These are phyloP conservation scores for Neuroscelio doddi DNA, from an alignment of 2,888 invertebrate species.

Conservation along the genomic window DNA sequence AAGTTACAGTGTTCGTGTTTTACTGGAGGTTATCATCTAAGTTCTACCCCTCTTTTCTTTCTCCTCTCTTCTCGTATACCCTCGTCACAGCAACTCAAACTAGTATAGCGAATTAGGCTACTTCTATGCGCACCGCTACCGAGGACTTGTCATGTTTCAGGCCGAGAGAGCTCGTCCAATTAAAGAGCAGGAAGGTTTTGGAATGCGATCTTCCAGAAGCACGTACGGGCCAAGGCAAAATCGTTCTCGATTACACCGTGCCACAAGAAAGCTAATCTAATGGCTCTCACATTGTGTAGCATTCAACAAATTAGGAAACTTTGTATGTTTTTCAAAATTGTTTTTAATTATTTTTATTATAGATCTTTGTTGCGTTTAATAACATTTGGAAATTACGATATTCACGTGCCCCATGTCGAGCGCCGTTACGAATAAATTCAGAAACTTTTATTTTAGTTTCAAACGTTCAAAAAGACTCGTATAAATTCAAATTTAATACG, in stretches of 20 bases:
- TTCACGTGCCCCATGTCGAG: too few species aligned
- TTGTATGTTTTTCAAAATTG: too few species aligned
- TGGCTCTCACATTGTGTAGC: too few species aligned
- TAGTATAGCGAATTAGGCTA: slow-evolving; percentile 41
- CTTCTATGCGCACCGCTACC: slow-evolving; percentile 28
- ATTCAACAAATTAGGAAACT: too few species aligned
- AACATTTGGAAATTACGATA: too few species aligned
- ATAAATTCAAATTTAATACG: too few species aligned
- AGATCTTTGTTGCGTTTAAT: too few species aligned
- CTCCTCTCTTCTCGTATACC: slow-evolving; percentile 33
- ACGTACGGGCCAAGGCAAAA: background rate
- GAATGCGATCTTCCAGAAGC: slow-evolving; percentile 1
- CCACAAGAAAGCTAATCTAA: background rate
- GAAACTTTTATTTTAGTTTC: too few species aligned
- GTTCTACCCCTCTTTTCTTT: slow-evolving; percentile 50
- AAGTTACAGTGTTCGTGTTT: slow-evolving; percentile 63
- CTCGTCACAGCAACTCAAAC: slow-evolving; percentile 36
- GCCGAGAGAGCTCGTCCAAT: slow-evolving; percentile 13
- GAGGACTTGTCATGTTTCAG: slow-evolving; percentile 12
- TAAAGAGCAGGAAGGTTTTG: slow-evolving; percentile 5
- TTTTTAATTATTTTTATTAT: too few species aligned
- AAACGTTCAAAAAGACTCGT: too few species aligned
- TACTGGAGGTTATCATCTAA: slow-evolving; percentile 60
- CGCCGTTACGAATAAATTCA: too few species aligned
- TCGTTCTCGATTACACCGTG: background rate